Percentiles rank a stretch among this genome's conserved stretches.
phyloP scores from a whole-genome alignment of 2,113 vertebrate species.

The Crotophaga sulcirostris region DNA sequence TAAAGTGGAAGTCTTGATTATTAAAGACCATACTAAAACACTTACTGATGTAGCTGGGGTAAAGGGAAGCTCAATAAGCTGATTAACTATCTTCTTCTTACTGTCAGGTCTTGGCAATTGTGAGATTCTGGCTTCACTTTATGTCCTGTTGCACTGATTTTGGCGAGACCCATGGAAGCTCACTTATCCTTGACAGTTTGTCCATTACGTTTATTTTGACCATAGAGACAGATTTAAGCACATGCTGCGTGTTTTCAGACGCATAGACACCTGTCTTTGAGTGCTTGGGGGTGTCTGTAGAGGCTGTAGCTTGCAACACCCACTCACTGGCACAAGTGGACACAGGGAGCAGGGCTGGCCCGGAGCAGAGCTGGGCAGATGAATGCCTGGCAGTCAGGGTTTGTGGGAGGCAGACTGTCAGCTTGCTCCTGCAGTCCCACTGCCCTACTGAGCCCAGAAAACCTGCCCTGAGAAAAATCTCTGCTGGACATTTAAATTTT shows the following conservation, averaged over 20 bases:
- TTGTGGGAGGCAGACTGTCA: background rate
- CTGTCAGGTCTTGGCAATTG: background rate
- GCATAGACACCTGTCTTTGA: background rate
- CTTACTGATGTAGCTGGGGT: background rate
- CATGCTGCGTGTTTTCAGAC: rapidly evolving
- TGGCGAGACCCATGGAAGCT: background rate
- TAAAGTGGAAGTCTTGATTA: background rate
- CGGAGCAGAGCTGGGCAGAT: background rate
- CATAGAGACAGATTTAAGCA: background rate
- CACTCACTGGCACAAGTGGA: background rate
- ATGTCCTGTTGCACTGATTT: background rate
- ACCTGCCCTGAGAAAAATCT: background rate
- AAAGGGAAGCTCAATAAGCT: background rate
- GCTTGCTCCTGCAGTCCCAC: background rate
- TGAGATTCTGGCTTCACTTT: background rate
- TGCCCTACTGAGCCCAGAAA: background rate
- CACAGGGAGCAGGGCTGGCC: background rate
- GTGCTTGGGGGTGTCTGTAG: background rate
- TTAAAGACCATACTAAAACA: background rate
- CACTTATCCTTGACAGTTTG: background rate
- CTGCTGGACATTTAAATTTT: background rate
- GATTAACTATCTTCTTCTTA: background rate
- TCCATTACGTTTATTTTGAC: background rate
- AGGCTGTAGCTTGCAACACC: background rate
- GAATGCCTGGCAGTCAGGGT: background rate